phyloP scores from a whole-genome alignment of 2,888 invertebrate genomes.

The Hymenopus coronatus region DNA sequence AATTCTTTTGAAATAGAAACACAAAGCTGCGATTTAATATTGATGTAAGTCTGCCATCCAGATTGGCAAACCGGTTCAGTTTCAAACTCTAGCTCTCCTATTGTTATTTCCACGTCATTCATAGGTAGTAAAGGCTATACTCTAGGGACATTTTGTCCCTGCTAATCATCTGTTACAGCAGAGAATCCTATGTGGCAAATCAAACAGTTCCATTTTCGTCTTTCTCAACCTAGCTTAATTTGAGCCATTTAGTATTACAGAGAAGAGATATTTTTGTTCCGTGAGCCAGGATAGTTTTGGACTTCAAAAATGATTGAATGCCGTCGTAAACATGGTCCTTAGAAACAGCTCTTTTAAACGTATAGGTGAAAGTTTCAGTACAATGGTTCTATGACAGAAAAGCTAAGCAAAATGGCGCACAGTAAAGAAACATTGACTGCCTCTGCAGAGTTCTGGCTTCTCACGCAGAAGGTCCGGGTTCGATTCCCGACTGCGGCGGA shows the following conservation, averaged over 20 bases:
- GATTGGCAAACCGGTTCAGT: background rate
- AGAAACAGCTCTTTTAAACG: too few species aligned
- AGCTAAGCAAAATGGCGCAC: too few species aligned
- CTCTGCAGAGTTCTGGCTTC: too few species aligned
- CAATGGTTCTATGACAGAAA: too few species aligned
- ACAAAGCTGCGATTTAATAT: too few species aligned
- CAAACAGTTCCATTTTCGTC: background rate
- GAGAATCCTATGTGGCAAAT: background rate
- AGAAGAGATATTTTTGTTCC: background rate
- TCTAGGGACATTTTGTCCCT: background rate
- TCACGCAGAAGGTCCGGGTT: too few species aligned
- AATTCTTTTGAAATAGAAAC: too few species aligned
- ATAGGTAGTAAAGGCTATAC: background rate
- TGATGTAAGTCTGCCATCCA: background rate
- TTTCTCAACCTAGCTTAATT: background rate
- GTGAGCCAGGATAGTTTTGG: background rate
- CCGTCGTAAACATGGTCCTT: too few species aligned
- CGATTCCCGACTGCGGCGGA: too few species aligned
- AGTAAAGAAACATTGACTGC: too few species aligned
- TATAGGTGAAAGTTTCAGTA: too few species aligned
- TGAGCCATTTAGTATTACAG: background rate
- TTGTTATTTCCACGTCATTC: background rate
- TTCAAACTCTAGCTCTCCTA: background rate
- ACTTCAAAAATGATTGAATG: background rate
- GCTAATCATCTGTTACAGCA: background rate